phyloP scores from a whole-genome alignment of 2,888 invertebrate genomes.

The Myopa tessellatipennis region DNA sequence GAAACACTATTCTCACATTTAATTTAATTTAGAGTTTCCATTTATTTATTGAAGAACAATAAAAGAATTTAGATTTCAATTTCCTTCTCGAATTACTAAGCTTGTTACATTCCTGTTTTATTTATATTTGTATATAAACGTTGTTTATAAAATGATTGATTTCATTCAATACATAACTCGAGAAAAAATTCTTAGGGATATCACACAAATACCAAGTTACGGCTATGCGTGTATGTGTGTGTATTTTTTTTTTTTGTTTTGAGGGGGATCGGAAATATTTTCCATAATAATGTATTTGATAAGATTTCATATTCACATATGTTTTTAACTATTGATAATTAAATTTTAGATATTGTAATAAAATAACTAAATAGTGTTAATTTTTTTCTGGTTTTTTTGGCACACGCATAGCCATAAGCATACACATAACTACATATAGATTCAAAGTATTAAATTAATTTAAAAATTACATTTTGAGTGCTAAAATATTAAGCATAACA shows the following conservation, averaged over 20 bases:
- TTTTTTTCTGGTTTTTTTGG: not conserved
- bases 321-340: no score
- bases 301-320: not conserved
- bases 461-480: slow-evolving; percentile 16
- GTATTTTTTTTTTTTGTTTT: not conserved
- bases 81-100: not conserved
- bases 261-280: no score
- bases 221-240: slow-evolving; percentile 43
- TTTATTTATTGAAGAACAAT: no score
- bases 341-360: not conserved
- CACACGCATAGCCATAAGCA: slow-evolving; percentile 31
- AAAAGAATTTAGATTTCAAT: no score
- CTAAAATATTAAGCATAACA: slow-evolving; percentile 16
- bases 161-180: slow-evolving; percentile 1
- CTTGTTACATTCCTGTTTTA: not conserved
- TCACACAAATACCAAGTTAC: slow-evolving; percentile 66
- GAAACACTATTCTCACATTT: no score
- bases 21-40: no score
- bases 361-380: not conserved
- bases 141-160: not conserved
- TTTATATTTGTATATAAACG: not conserved
- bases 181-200: slow-evolving; percentile 61
- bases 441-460: slow-evolving; percentile 34
- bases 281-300: not conserved
- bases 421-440: slow-evolving; percentile 27